Base-by-base conservation (phyloP, 2,797 vertebrate species). In the Amazonetta brasiliensis region DNA sequence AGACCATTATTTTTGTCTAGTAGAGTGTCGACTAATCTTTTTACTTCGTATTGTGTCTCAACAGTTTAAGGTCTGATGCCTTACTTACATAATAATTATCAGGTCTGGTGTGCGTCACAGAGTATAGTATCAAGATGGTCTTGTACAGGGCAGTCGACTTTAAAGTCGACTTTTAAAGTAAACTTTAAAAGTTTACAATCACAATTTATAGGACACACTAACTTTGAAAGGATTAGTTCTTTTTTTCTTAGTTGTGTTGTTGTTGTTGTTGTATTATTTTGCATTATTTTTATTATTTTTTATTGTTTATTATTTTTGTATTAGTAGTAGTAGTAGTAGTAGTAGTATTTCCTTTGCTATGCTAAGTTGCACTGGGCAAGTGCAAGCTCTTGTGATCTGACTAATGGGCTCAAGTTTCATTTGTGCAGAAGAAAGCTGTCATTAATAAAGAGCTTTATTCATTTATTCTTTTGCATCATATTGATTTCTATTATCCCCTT, bases 381-480 rank as follows among this genome's bases (percentile, higher is more conserved):
- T 14, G 30, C 55, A 86, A 86, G 33, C 20, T 71, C 59, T 67
- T 89, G 26, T 56, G 39, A 31, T 88, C 67, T 72, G 44, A 80
- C 44, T 54, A 62, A 79, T 85, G n/a, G 56, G 41, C 26, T 91
- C 26, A 54, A 2, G 89, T 92, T 89, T 91, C 43, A 44, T 89
- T 59, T 52, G 19, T n/a, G 55, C 55, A 67, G 75, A 92, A 93
- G 52, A 80, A 76, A 84, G 14, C 54, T 93, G 37, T 62, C 58
- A 87, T 87, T 89, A 95, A 90, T 43, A 92, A n/a, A 82, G 12
- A 87, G 44, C 15, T 93, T 78, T 89, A 31, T 50, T 77, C 83
- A 66, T 93, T 89, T 95, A 77, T 92, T 89, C 30, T 94, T 95
- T 91, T 80, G 44, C 64, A 43, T 35, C 12, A 8, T 87, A 93